Base-by-base conservation (phyloP, 2,888 invertebrate species). In the Eulithis prunata region DNA sequence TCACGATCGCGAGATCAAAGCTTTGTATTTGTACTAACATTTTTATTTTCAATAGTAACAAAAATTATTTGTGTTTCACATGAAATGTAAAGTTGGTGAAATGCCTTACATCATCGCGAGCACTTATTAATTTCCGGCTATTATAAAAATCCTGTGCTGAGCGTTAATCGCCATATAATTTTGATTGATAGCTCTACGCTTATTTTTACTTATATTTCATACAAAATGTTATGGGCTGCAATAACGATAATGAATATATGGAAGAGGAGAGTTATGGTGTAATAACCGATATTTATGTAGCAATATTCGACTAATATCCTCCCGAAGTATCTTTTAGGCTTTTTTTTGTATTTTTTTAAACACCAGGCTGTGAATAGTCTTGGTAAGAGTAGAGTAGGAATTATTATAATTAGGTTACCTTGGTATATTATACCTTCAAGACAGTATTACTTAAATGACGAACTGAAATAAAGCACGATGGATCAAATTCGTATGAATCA, bases 111-210 rank as follows among this genome's bases (percentile, higher is more conserved):
- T 78, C 77, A 80, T 73, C 80, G 74, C 78, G 78, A 79, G 64
- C 73, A 75, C 72, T 63, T 80, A 82, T 84, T 87, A 86, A 87
- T 88, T 85, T 85, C 86, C 86, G 83, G 83, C 76, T 78, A 81
- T 85, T 85, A 83, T 74, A 81, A 78, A 78, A 73, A 71, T 72
- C 71, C 72, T 72, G 71, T 65, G 72, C 70, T 77, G 76, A 71
- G 74, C 81, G 78, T 82, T 87, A 87, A 89, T 87, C 82, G 84
- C 78, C 78, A 81, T 82, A 85, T 87, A 88, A 89, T 87, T 75
- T 87, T 89, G 88, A 89, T 89, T 84, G 88, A 89, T 89, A 81
- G 84, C 82, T 80, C 71, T 77, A 77, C 79, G 74, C 69, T 78
- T 79, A 77, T 79, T 84, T 87, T 85, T 84, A 84, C 83, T 79